phyloP scores from a whole-genome alignment of 2,113 vertebrate species.

The Aegotheles bennettii region DNA sequence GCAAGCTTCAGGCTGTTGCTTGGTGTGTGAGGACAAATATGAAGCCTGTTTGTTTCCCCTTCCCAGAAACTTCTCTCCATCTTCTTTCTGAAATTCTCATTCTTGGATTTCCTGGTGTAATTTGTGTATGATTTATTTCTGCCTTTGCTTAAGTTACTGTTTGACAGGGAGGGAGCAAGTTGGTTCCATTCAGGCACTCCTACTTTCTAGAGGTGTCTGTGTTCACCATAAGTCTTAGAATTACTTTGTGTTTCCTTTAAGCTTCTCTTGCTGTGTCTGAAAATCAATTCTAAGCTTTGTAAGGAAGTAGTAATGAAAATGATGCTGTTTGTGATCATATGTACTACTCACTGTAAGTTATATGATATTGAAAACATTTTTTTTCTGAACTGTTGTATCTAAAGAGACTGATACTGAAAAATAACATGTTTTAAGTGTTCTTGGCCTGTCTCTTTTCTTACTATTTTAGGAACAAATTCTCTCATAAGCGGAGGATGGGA shows the following conservation, averaged over 20 bases:
- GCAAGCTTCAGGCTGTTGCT: background rate
- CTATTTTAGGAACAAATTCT: conserved; percentile 70
- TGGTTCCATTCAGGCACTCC: background rate
- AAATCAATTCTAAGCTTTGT: background rate
- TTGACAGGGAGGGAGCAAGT: background rate
- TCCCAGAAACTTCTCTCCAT: background rate
- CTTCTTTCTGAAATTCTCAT: background rate
- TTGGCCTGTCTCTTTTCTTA: background rate
- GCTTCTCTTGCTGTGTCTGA: background rate
- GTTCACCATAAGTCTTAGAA: background rate
- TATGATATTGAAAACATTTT: background rate
- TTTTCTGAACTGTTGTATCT: background rate
- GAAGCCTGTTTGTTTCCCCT: background rate
- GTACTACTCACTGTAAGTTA: background rate
- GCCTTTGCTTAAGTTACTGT: background rate
- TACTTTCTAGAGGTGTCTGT: background rate
- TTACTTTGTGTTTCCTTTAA: background rate
- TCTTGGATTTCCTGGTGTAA: background rate
- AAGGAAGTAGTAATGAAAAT: background rate
- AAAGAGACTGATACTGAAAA: background rate
- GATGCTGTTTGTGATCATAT: background rate
- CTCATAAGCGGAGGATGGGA: conserved; percentile 90
- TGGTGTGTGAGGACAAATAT: background rate
- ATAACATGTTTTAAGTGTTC: background rate
- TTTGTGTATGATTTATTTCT: background rate